These are phyloP conservation scores for Therioaphis trifolii DNA, from an alignment of 2,888 invertebrate genomes.

Conservation along the genomic window DNA sequence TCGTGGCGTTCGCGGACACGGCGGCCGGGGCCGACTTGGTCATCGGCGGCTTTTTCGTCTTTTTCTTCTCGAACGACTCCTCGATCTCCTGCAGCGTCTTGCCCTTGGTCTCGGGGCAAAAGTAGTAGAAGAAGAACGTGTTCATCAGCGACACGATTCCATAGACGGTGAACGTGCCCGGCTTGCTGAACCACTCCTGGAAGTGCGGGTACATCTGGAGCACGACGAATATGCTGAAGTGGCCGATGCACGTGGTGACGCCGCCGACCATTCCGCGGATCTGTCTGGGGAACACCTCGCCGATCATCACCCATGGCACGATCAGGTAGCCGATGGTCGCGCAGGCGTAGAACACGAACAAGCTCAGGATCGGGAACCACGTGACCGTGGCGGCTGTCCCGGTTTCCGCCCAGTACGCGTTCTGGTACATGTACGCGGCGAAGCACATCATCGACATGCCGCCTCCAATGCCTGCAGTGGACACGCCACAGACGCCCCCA, in stretches of 20 bases:
- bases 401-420: slow-evolving; percentile 71
- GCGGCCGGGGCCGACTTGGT: not conserved
- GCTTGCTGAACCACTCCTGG: slow-evolving; percentile 70
- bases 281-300: slow-evolving; percentile 79
- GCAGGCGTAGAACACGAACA: slow-evolving; percentile 74
- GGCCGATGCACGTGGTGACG: slow-evolving; percentile 76
- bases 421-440: slow-evolving; percentile 74
- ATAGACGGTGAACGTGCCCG: slow-evolving; percentile 76
- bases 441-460: slow-evolving; percentile 75
- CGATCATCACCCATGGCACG: slow-evolving; percentile 81
- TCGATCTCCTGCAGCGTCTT: slow-evolving; percentile 77
- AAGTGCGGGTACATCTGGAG: slow-evolving; percentile 77
- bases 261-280: slow-evolving; percentile 78
- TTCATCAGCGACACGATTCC: slow-evolving; percentile 74
- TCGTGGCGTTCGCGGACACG: too few relatives aligned
- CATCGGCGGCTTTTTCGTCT: slow-evolving; percentile 69
- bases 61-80: slow-evolving; percentile 77
- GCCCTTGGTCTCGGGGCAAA: slow-evolving; percentile 78
- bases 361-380: slow-evolving; percentile 75
- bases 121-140: slow-evolving; percentile 75
- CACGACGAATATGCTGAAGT: slow-evolving; percentile 76
- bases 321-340: slow-evolving; percentile 78
- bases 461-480: slow-evolving; percentile 71
- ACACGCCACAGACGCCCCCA: slow-evolving; percentile 10
- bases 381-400: slow-evolving; percentile 69